Evolutionary conservation across 1,140 invertebrate genomes (phyloP).

Genomic region (Asbolus verrucosus): DNA sequence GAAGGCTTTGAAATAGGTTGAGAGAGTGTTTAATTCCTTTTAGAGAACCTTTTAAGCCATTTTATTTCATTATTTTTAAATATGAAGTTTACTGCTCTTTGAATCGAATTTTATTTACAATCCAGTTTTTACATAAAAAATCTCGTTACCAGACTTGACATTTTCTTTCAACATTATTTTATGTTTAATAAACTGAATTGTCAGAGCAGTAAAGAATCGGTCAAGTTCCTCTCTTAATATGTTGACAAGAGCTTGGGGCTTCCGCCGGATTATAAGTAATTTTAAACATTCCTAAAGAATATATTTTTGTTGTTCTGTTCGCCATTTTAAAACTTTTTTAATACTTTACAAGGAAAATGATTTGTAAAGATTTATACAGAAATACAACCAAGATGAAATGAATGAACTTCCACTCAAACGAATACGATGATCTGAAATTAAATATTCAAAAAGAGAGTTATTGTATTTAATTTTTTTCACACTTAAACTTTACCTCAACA

Average conservation of each 20-base stretch:
- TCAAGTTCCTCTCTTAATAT: not conserved
- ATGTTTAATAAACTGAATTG: slow-evolving; percentile 3
- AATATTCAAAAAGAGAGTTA: slow-evolving; percentile 13
- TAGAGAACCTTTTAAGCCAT: slow-evolving; percentile 30
- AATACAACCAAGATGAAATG: not conserved
- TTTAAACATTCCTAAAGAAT: slow-evolving; percentile 10
- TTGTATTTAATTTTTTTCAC: not conserved
- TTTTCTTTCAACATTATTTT: not conserved
- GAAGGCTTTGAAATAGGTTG: slow-evolving; percentile 41
- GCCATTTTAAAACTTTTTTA: slow-evolving; percentile 3
- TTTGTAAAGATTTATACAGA: slow-evolving; percentile 1
- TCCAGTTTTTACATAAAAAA: not conserved
- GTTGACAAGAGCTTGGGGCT: not conserved
- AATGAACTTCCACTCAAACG: not conserved
- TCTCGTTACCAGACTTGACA: not conserved
- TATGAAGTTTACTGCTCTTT: slow-evolving; percentile 23
- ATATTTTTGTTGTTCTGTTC: slow-evolving; percentile 1
- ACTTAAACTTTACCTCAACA: slow-evolving; percentile 6
- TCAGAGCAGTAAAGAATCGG: not conserved
- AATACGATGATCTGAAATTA: slow-evolving; percentile 9
- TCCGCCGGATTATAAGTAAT: slow-evolving; percentile 7
- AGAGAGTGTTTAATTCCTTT: slow-evolving; percentile 43
- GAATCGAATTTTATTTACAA: slow-evolving; percentile 20
- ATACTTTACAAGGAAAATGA: not conserved
- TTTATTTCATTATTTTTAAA: slow-evolving; percentile 40